phyloP scores from a whole-genome alignment of 1,140 invertebrate species.

The Planococcus citri region DNA sequence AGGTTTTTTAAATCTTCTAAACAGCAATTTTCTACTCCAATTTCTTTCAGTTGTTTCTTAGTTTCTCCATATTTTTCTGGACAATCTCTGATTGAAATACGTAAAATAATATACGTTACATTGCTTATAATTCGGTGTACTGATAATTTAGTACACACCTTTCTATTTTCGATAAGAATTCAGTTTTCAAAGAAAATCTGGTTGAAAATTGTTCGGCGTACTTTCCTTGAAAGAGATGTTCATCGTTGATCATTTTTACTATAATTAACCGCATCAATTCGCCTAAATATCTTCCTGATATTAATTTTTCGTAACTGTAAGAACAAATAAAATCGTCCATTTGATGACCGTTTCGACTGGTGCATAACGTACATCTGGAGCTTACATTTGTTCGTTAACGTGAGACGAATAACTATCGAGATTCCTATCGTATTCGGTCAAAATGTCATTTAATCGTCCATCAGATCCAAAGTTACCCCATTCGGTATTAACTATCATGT shows the following conservation, averaged over 20 bases:
- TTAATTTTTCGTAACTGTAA: constrained; percentile 70
- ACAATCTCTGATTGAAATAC: neutral
- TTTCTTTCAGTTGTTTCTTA: neutral
- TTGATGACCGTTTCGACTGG: too few species aligned
- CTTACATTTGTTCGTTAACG: constrained; percentile 6
- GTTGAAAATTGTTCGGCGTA: constrained; percentile 55
- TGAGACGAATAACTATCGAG: constrained; percentile 41
- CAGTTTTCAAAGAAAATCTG: constrained; percentile 75
- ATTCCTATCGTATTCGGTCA: constrained; percentile 52
- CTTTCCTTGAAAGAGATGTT: constrained; percentile 60
- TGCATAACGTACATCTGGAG: too few species aligned
- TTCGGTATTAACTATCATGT: constrained; percentile 76
- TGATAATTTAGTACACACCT: constrained; percentile 39
- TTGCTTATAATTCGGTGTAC: neutral
- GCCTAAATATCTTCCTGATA: constrained; percentile 83
- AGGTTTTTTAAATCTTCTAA: constrained; percentile 69
- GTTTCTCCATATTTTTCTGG: neutral
- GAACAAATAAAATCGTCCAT: too few species aligned
- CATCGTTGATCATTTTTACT: constrained; percentile 56
- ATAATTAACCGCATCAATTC: constrained; percentile 64
- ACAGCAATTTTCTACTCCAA: constrained; percentile 61
- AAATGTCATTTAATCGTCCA: constrained; percentile 56
- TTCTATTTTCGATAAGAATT: constrained; percentile 96
- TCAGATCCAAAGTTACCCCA: constrained; percentile 73
- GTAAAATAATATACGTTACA: neutral